A percentile compares a stretch with the other conserved stretches of the same genome.
phyloP scores from a whole-genome alignment of 2,797 vertebrate species.

The Heliangelus exortis region DNA sequence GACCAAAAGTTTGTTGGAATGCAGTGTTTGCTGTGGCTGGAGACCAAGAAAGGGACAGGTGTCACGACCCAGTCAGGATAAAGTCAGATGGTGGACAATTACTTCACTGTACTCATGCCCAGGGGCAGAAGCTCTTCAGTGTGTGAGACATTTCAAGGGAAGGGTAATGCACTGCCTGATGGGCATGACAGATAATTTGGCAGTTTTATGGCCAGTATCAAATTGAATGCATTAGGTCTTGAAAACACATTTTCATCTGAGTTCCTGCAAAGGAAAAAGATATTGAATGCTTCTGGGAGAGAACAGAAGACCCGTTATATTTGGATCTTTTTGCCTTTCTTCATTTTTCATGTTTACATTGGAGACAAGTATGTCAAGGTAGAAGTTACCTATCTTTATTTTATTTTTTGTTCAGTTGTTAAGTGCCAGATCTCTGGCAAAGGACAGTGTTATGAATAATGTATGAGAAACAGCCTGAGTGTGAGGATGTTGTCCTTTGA shows the following conservation, averaged over 20 bases:
- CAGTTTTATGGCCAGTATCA: slow-evolving; percentile 44
- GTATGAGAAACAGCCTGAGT: not conserved
- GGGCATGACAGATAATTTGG: not conserved
- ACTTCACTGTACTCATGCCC: not conserved
- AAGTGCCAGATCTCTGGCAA: not conserved
- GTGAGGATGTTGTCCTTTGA: not conserved
- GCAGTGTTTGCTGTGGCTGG: not conserved
- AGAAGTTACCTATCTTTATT: slow-evolving; percentile 34
- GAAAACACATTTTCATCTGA: slow-evolving; percentile 42
- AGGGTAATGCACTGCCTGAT: not conserved
- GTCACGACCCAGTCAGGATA: not conserved
- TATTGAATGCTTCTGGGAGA: slow-evolving; percentile 20
- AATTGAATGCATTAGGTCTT: slow-evolving; percentile 30
- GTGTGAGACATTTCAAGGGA: not conserved
- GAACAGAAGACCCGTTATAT: slow-evolving; percentile 25
- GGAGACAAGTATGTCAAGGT: not conserved
- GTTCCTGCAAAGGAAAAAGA: not conserved
- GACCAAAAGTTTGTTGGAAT: not conserved
- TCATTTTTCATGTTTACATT: slow-evolving; percentile 45
- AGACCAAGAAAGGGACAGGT: not conserved
- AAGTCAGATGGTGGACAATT: not conserved
- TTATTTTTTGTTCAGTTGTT: not conserved
- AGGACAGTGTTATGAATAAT: not conserved
- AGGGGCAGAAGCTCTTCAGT: not conserved
- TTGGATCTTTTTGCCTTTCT: not conserved